Percentiles rank a stretch among this genome's conserved stretches.
These are phyloP conservation scores for Blastobasis lacticolella DNA, from an alignment of 2,888 invertebrate species.

Conservation along the genomic window DNA sequence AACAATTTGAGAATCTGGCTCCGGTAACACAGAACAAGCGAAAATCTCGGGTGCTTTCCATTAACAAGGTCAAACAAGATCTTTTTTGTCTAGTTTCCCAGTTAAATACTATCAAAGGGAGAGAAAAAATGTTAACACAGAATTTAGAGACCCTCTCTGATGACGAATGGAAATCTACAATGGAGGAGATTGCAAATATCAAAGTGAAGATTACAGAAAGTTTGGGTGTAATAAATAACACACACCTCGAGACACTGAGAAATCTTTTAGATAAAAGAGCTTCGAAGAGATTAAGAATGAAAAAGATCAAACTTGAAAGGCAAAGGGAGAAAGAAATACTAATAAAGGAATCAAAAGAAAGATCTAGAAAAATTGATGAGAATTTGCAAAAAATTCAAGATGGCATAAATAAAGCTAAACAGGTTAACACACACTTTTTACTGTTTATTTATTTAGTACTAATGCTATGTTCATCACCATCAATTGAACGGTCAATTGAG, in stretches of 20 bases:
- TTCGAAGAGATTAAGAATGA: conserved; percentile 62
- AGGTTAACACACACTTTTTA: conserved; percentile 39
- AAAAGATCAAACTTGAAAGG: conserved; percentile 46
- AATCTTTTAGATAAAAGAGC: conserved; percentile 56
- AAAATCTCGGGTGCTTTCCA: conserved; percentile 18
- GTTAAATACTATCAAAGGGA: conserved; percentile 32
- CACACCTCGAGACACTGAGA: conserved; percentile 49
- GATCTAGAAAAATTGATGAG: conserved; percentile 77
- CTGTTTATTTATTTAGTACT: neutral
- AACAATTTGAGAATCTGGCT: conserved; percentile 28
- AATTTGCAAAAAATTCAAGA: conserved; percentile 79
- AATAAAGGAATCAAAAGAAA: conserved; percentile 53
- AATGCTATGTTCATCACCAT: neutral
- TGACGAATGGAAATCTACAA: conserved; percentile 69
- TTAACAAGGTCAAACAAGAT: conserved; percentile 32
- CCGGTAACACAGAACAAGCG: conserved; percentile 8
- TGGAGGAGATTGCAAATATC: conserved; percentile 61
- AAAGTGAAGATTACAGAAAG: conserved; percentile 58
- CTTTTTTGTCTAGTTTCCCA: conserved; percentile 25
- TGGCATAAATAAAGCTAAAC: conserved; percentile 74
- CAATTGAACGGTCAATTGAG: neutral
- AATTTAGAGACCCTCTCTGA: conserved; percentile 60
- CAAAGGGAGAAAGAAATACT: conserved; percentile 50
- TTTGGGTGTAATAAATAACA: conserved; percentile 49
- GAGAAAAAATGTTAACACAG: conserved; percentile 52